Conservation (phyloP, 2,888 invertebrate genomes). For the Hirudinaria manillensis region DNA sequence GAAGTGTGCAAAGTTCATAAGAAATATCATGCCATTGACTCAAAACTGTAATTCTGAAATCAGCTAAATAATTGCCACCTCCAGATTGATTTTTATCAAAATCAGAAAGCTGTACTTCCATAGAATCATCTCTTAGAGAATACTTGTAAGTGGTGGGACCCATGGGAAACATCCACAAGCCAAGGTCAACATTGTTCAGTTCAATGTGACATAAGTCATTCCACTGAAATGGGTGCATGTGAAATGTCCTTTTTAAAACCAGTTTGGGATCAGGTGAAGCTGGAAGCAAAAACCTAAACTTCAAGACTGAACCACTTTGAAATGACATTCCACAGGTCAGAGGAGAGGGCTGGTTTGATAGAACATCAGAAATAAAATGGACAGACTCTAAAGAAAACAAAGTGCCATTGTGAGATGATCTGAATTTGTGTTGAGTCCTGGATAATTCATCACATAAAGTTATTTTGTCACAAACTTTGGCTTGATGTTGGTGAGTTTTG, state of each 20-base stretch:
- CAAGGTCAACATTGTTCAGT: slow-evolving; percentile 32
- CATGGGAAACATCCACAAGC: slow-evolving; percentile 37
- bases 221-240: slow-evolving; percentile 35
- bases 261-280: slow-evolving; percentile 8
- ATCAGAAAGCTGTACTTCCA: background rate
- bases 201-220: slow-evolving; percentile 34
- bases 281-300: slow-evolving; percentile 28
- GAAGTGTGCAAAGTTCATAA: background rate
- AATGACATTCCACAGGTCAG: slow-evolving; percentile 30
- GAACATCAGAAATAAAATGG: slow-evolving; percentile 34
- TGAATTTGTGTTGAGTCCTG: slow-evolving; percentile 31
- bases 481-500: slow-evolving; percentile 14
- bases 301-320: slow-evolving; percentile 17
- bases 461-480: slow-evolving; percentile 28
- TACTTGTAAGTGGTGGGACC: slow-evolving; percentile 36
- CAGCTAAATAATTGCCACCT: background rate
- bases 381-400: slow-evolving; percentile 23
- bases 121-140: slow-evolving; percentile 33
- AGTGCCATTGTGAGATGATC: background rate
- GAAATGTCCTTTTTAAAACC: slow-evolving; percentile 35
- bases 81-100: background rate
- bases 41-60: slow-evolving; percentile 18
- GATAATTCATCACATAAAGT: slow-evolving; percentile 32
- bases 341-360: slow-evolving; percentile 21
- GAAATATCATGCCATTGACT: slow-evolving; percentile 15